Percentiles rank a stretch among this genome's conserved stretches.
These are phyloP conservation scores for Eupithecia inturbata DNA, from an alignment of 2,888 invertebrate genomes.

Conservation along the genomic window DNA sequence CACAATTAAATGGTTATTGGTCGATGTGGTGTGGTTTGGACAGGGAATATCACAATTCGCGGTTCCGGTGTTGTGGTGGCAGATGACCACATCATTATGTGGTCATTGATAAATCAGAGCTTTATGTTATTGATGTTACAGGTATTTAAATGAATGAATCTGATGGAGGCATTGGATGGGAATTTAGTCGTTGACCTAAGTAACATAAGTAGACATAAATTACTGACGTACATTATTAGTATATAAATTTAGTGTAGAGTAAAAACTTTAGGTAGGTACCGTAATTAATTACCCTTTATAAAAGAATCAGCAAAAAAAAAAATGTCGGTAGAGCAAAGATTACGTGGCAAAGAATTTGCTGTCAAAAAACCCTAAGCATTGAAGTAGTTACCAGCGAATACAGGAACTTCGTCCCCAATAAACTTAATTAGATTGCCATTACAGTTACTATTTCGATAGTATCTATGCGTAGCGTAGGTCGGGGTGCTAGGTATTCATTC, in stretches of 20 bases:
- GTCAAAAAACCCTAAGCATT: not conserved
- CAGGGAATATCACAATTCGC: conserved; percentile 57
- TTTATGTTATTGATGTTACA: not conserved
- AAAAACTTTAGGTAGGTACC: no score
- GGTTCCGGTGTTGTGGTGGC: conserved; percentile 46
- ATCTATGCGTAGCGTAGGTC: conserved; percentile 24
- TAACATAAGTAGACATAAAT: no score
- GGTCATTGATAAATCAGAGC: not conserved
- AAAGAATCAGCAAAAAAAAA: no score
- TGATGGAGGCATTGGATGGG: no score
- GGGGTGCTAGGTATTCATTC: conserved; percentile 20
- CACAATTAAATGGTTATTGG: not conserved
- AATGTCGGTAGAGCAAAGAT: no score
- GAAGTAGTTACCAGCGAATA: not conserved
- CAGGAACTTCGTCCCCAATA: conserved; percentile 12
- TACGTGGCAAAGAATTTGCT: no score
- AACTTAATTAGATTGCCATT: conserved; percentile 23
- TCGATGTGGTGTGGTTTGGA: conserved; percentile 13
- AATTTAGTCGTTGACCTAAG: no score
- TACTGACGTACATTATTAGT: no score
- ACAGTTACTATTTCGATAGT: conserved; percentile 22
- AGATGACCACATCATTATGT: conserved; percentile 37
- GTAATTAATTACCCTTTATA: no score
- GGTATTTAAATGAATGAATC: not conserved
- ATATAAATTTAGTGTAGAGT: no score